Evolutionary conservation across 2,888 invertebrate genomes (phyloP).

Genomic region (Cheilosia variabilis): DNA sequence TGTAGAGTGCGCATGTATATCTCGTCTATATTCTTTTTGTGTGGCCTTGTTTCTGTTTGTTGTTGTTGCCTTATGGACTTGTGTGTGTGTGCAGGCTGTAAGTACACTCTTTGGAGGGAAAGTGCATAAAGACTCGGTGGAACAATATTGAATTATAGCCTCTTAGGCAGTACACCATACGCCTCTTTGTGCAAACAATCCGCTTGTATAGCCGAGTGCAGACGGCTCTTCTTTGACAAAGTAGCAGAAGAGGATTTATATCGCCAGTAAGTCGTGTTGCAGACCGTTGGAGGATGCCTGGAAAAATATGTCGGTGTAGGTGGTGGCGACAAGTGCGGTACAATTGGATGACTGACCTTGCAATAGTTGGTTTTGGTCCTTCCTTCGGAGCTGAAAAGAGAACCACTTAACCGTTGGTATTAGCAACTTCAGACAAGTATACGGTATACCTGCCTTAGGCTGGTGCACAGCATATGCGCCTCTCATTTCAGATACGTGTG

Average conservation of each 20-base stretch:
- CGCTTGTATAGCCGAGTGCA: conserved; percentile 23
- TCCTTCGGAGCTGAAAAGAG: no score
- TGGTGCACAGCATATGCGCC: no score
- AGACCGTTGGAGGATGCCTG: neutral
- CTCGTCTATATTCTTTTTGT: conserved; percentile 19
- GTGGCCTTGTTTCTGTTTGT: conserved; percentile 33
- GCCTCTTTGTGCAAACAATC: conserved; percentile 38
- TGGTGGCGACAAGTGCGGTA: no score
- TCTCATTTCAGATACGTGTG: no score
- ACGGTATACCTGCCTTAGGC: no score
- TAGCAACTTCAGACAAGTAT: no score
- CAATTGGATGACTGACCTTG: no score
- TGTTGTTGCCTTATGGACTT: conserved; percentile 15
- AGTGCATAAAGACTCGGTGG: conserved; percentile 54
- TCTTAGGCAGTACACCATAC: conserved; percentile 16
- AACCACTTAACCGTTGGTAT: no score
- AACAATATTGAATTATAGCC: conserved; percentile 69
- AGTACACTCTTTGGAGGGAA: conserved; percentile 34
- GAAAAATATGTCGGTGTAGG: neutral
- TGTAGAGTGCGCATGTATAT: conserved; percentile 19
- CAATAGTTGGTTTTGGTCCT: no score
- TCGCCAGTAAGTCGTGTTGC: neutral
- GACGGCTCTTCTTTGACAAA: conserved; percentile 28
- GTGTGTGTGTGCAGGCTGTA: conserved; percentile 1
- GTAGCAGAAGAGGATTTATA: conserved; percentile 4